phyloP scores from a whole-genome alignment of 30 jellyfish, hydroid and myxozoan species.

The Cassiopea xamachana region DNA sequence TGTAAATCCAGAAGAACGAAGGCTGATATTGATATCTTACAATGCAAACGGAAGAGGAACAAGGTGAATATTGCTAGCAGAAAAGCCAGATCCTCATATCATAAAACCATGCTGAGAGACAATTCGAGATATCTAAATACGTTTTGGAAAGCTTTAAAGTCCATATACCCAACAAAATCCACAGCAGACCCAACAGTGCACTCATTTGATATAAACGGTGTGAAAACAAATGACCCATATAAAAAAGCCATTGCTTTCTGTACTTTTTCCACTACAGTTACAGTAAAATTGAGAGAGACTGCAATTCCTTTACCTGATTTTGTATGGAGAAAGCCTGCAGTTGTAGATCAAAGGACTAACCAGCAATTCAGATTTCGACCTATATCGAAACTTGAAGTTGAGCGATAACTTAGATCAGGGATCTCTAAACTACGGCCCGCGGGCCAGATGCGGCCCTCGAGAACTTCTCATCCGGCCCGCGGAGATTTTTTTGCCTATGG shows the following conservation, averaged over 20 bases:
- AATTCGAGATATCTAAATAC: slow-evolving; percentile 12
- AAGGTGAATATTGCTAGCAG: slow-evolving; percentile 47
- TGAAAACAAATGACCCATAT: background rate
- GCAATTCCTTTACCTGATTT: too few relatives aligned
- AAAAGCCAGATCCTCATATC: slow-evolving; percentile 33
- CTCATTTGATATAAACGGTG: slow-evolving; percentile 23
- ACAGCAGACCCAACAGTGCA: slow-evolving; percentile 39
- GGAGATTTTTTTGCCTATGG: too few relatives aligned
- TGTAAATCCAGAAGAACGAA: slow-evolving; percentile 43
- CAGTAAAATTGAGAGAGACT: slow-evolving; percentile 37
- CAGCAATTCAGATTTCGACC: slow-evolving; percentile 48
- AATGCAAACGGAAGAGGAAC: slow-evolving; percentile 38
- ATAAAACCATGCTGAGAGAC: slow-evolving; percentile 30
- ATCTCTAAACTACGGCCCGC: too few relatives aligned
- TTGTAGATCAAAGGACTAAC: slow-evolving; percentile 13
- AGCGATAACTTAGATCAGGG: slow-evolving; percentile 39
- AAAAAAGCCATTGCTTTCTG: background rate
- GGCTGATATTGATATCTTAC: slow-evolving; percentile 18
- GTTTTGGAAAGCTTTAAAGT: slow-evolving; percentile 2
- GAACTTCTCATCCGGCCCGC: too few relatives aligned
- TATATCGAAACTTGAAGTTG: slow-evolving; percentile 14
- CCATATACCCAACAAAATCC: slow-evolving; percentile 32
- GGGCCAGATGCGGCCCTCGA: too few relatives aligned
- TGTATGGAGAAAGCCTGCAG: too few relatives aligned
- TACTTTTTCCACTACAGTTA: slow-evolving; percentile 27